phyloP scores from a whole-genome alignment of 2,888 invertebrate species.

The Lampropteryx suffumata region DNA sequence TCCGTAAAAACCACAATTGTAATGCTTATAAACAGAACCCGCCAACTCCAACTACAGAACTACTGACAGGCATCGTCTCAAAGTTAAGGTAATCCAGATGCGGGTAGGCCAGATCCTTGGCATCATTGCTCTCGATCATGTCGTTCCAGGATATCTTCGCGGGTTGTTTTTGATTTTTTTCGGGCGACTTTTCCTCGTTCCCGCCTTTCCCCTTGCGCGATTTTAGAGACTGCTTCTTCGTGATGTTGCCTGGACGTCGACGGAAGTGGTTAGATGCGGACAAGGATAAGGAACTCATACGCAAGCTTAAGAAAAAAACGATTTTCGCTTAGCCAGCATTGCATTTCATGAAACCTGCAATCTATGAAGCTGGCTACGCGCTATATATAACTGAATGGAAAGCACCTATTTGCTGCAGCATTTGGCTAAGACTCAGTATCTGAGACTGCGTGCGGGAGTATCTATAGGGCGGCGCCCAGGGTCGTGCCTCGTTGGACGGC shows the following conservation, averaged over 20 bases:
- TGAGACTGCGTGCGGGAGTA: constrained; percentile 72
- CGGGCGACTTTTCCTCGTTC: constrained; percentile 56
- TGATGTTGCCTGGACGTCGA: constrained; percentile 63
- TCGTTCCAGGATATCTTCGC: constrained; percentile 58
- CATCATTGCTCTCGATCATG: constrained; percentile 45
- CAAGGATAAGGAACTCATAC: neutral
- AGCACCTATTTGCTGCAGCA: constrained; percentile 79
- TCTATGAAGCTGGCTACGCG: constrained; percentile 9
- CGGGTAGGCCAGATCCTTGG: constrained; percentile 47
- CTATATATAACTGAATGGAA: constrained; percentile 26
- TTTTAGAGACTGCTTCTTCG: constrained; percentile 66
- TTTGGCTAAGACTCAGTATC: constrained; percentile 71
- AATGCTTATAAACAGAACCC: constrained; percentile 52
- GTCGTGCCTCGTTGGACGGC: constrained; percentile 84
- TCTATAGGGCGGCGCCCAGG: constrained; percentile 86
- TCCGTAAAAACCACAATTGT: constrained; percentile 34
- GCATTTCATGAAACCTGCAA: neutral
- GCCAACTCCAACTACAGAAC: constrained; percentile 35
- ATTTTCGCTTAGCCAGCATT: constrained; percentile 7
- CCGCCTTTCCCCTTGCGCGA: constrained; percentile 50
- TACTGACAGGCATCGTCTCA: constrained; percentile 73
- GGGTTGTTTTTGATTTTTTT: constrained; percentile 43
- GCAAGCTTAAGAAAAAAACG: neutral
- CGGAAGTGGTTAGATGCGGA: constrained; percentile 13
- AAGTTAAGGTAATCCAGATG: constrained; percentile 66